phyloP scores from a whole-genome alignment of 2,888 invertebrate genomes.

The Seladonia tumulorum region DNA sequence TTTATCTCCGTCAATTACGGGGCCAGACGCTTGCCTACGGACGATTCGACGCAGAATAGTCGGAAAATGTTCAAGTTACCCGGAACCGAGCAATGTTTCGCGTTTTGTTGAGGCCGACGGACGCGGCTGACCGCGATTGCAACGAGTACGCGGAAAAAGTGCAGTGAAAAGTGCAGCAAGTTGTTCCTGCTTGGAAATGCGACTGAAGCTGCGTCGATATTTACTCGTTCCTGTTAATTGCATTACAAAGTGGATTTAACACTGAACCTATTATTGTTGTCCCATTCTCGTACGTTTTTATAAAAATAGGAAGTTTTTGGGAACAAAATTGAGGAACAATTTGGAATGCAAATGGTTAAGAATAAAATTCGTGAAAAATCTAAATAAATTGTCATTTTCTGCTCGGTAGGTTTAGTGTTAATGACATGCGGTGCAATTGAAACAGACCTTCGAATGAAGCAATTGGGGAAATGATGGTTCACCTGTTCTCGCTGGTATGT shows the following conservation, averaged over 20 bases:
- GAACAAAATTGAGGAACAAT: too few species aligned
- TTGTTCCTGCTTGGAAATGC: not conserved
- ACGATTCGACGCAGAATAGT: slow-evolving; percentile 9
- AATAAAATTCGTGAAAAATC: not conserved
- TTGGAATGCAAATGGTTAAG: too few species aligned
- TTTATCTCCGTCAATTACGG: slow-evolving; percentile 36
- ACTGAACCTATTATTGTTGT: too few species aligned
- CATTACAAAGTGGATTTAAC: too few species aligned
- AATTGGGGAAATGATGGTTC: not conserved
- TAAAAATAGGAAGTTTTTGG: too few species aligned
- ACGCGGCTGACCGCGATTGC: not conserved
- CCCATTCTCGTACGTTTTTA: too few species aligned
- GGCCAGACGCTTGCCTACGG: slow-evolving; percentile 12
- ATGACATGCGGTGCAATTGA: not conserved
- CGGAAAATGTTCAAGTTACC: slow-evolving; percentile 8
- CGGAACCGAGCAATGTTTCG: not conserved
- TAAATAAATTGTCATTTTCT: not conserved
- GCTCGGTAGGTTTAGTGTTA: not conserved
- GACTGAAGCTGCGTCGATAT: not conserved
- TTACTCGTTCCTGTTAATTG: too few species aligned
- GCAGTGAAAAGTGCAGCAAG: not conserved
- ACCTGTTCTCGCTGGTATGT: not conserved
- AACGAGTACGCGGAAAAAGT: not conserved
- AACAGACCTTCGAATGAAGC: not conserved
- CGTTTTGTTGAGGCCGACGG: not conserved